Percentiles rank a stretch among this genome's conserved stretches.
phyloP scores from a whole-genome alignment of 1,140 invertebrate species.

The Zophobas atratus region DNA sequence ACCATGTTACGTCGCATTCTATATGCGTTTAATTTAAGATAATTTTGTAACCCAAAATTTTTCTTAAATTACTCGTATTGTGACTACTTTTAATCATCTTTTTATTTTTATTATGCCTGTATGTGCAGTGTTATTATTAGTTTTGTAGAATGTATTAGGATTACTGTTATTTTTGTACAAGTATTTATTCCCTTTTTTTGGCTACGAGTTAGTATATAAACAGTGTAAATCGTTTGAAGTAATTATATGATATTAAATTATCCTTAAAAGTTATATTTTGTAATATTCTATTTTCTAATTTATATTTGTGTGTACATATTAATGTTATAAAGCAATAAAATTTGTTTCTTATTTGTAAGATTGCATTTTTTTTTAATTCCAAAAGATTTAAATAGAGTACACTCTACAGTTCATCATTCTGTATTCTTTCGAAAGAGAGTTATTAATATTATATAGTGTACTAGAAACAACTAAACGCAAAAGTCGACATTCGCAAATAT shows the following conservation, averaged over 20 bases:
- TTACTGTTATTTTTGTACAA: conserved; percentile 54
- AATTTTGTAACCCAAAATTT: neutral
- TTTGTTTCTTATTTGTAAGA: conserved; percentile 54
- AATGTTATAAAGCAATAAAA: conserved; percentile 62
- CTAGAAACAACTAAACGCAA: too few relatives aligned
- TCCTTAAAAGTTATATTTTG: conserved; percentile 58
- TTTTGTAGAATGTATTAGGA: conserved; percentile 43
- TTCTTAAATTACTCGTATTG: neutral
- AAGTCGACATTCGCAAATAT: too few relatives aligned
- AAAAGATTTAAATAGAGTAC: too few relatives aligned
- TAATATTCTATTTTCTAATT: conserved; percentile 59
- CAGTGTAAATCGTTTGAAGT: conserved; percentile 50
- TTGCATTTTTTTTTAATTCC: neutral
- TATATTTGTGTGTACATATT: conserved; percentile 61
- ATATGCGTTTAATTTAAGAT: neutral
- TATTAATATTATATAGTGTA: too few relatives aligned
- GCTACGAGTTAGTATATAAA: conserved; percentile 23
- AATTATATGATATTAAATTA: conserved; percentile 43
- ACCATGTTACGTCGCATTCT: neutral
- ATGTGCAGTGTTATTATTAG: conserved; percentile 28
- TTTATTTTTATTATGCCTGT: conserved; percentile 28
- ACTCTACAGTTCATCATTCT: too few relatives aligned
- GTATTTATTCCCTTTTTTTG: conserved; percentile 54
- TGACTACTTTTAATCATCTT: neutral
- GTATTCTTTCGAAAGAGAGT: too few relatives aligned